Base-by-base conservation (phyloP, 2,888 invertebrate genomes). In the Endomychus coccineus region DNA sequence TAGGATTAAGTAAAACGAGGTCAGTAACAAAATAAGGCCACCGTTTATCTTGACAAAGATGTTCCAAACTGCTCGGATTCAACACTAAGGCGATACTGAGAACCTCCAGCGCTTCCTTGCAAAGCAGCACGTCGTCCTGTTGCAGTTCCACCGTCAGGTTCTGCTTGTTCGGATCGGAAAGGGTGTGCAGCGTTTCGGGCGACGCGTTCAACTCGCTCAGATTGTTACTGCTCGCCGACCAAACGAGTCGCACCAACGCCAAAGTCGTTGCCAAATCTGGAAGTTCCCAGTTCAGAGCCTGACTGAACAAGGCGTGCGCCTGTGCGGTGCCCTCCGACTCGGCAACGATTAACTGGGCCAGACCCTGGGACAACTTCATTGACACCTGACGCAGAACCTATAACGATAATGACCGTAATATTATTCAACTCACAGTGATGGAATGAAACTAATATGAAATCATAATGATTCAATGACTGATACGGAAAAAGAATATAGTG, bases 11-110 rank as follows among this genome's bases (percentile, higher is more conserved):
- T 25, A 95, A 74, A 55, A 94, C 81, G 47, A 94, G 71, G 58
- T 90, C 91, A 44, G 91, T 81, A 33, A 92, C 80, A 55, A 94
- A 90, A 37, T 82, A 80, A 49, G 89, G 85, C 88, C 90, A 94
- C 67, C 82, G 79, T 41, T 79, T 69, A 55, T 91, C 89, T 52
- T 79, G 80, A 44, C 87, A 79, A 15, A 95, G 69, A 16, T 78
- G 74, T 52, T 91, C 89, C 45, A 94, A 69, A 35, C 86, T 84
- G 35, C 80, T 79, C n/a, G 90, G 87, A 64, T 90, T 91, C 30
- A 96, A 68, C 29, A 91, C 86, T 60, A 95, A 77, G 47, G 88
- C 84, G 47, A 95, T 80, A 31, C 91, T 89, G 43, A 96, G 71
- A 43, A 92, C 83, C 69, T 96, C 95, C 62, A 96, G 71, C 29